Evolutionary conservation across 37 sponge, comb jelly and placozoan species (phyloP).

Genomic region (Mnemiopsis leidyi): DNA sequence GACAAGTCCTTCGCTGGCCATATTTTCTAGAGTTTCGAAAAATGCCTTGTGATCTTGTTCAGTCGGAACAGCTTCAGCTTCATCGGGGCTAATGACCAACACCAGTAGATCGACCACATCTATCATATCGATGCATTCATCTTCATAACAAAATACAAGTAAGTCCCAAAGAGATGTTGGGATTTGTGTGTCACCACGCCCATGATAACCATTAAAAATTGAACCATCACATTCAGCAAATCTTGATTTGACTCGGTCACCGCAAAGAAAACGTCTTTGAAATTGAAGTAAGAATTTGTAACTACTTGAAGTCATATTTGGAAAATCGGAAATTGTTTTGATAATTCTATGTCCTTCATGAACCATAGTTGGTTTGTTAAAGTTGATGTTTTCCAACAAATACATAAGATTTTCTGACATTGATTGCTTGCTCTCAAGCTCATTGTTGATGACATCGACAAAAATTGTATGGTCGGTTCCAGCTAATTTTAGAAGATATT

Average conservation of each 20-base stretch:
- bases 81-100: neutral
- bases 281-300: too few relatives aligned
- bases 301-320: neutral
- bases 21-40: too few relatives aligned
- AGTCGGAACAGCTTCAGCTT: too few relatives aligned
- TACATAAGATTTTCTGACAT: neutral
- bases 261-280: too few relatives aligned
- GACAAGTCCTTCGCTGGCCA: too few relatives aligned
- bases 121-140: neutral
- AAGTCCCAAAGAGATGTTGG: neutral
- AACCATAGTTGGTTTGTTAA: too few relatives aligned
- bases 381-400: neutral
- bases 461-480: neutral
- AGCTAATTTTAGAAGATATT: neutral
- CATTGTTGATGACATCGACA: neutral
- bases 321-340: neutral
- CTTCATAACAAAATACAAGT: too few relatives aligned
- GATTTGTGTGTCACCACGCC: neutral
- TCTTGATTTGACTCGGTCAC: too few relatives aligned
- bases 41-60: neutral
- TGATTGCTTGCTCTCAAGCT: neutral
- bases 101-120: neutral
- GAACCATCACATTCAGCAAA: too few relatives aligned
- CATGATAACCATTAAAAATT: too few relatives aligned
- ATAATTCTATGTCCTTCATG: too few relatives aligned